Evolutionary conservation across 2,888 invertebrate genomes (phyloP), one percentile per base, ranked within the genome.

Genomic region (Cataglyphis livida): DNA sequence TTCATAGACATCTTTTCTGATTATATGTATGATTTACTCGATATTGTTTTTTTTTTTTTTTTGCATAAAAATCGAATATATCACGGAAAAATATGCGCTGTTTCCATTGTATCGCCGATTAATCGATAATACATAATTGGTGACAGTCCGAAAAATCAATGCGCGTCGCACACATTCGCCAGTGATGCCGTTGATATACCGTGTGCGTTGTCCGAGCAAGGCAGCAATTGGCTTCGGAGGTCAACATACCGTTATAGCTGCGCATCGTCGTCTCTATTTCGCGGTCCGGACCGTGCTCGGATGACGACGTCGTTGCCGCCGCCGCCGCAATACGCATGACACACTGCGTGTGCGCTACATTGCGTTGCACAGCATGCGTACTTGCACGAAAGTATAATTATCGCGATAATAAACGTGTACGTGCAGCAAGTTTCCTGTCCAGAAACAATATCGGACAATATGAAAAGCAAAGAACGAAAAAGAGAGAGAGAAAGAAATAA

Each of bases 171-270:
- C 38, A 81, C 82, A 38, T 65, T 71, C 66, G 48, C 48, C 21
- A 66, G 21, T 65, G 78, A 35, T 25, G 74, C 44, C 28, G 48
- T 48, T 21, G 25, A 66, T 35, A 44, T 83, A 51, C 57, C 84
- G 73, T 82, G 68, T 65, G 71, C 70, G 66, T 73, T 64, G 85
- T 66, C 84, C 86, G 66, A 71, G 84, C 78, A 73, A 51, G 78
- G 88, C 85, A 82, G 81, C 84, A 84, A 84, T 85, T 81, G 84
- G 85, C 87, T 87, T 87, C 87, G 87, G 89, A 91, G 91, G 90
- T 90, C 90, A 87, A 90, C 87, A 89, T 91, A 91, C 91, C 89
- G 91, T 91, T 91, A 91, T 85, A 78, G 79, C 87, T 70, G 41
- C 70, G 79, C 78, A 79, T 84, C 64, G 18, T n/a, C 84, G 84